Base-by-base conservation (phyloP, 2,113 vertebrate genomes). In the Bos javanicus region DNA sequence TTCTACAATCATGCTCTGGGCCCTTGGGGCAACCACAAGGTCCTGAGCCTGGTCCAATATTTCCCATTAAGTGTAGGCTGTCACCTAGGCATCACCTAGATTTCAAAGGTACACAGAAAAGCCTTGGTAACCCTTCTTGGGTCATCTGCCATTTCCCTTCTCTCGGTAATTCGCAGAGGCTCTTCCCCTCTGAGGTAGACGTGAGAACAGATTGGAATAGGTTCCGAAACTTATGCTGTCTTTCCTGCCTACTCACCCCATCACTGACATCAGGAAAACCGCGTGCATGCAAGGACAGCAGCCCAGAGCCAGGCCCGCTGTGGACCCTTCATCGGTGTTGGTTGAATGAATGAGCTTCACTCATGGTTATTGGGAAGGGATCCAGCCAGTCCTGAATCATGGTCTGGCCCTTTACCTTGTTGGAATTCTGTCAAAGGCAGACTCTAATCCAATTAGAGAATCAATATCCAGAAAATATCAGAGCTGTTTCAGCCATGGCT, bases 361-460 rank as follows among this genome's bases (percentile, higher is more conserved):
- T 39, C 59, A 7, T 8, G 23, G 67, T 86, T 93, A 82, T 0
- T 78, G 74, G 93, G 82, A 91, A 0, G 2, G 43, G 43, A 50
- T 39, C 93, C 95, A 97, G 26, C 33, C 48, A 64, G 59, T 56
- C 54, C 33, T 94, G 94, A 97, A 89, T 94, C 81, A 84, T 46
- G 71, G 60, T 13, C 83, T 62, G 46, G 39, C 39, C 91, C 94
- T 97, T 82, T 57, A 78, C 74, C 56, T 91, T 74, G 67, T 56
- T 97, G 97, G 87, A 97, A 96, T 95, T 89, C 67, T 98, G 78
- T 96, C 95, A 97, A 95, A 96, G n/a, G 23, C 60, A 91, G 59
- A 81, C 88, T 86, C 33, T 95, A 94, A 97, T 97, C 76, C 94
- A 98, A 91, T 97, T 94, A 95, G 86, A 7, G 33, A 95, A 97